A percentile compares a stretch with the other conserved stretches of the same genome.
phyloP scores from a whole-genome alignment of 1,140 invertebrate genomes.

The Luehdorfia chinensis region DNA sequence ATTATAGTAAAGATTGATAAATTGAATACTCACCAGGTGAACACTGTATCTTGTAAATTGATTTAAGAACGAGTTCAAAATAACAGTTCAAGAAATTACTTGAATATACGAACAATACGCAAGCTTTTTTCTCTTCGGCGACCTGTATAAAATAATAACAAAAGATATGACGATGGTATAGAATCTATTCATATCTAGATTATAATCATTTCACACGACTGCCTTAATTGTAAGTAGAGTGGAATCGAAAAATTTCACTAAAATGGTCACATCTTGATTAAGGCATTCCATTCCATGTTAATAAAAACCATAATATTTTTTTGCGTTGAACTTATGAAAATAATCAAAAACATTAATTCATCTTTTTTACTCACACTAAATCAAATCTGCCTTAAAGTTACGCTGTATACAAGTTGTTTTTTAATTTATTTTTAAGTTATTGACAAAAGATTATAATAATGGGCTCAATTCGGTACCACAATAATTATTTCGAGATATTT shows the following conservation, averaged over 20 bases:
- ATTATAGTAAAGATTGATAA: slow-evolving; percentile 14
- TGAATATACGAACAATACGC: slow-evolving; percentile 8
- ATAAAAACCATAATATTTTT: too few relatives aligned
- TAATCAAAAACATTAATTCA: too few relatives aligned
- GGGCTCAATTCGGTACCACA: too few relatives aligned
- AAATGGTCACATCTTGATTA: slow-evolving; percentile 5
- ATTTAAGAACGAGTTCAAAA: background rate
- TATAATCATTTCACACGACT: slow-evolving; percentile 35
- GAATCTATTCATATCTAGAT: slow-evolving; percentile 26
- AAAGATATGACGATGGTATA: slow-evolving; percentile 18
- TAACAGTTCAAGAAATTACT: too few relatives aligned
- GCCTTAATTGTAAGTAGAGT: slow-evolving; percentile 22
- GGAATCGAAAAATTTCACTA: slow-evolving; percentile 1
- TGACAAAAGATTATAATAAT: too few relatives aligned
- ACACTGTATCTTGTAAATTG: background rate
- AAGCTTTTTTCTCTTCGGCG: slow-evolving; percentile 1
- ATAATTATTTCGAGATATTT: too few relatives aligned
- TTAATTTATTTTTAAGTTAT: too few relatives aligned
- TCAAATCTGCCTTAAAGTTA: too few relatives aligned
- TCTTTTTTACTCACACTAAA: too few relatives aligned
- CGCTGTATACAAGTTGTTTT: too few relatives aligned
- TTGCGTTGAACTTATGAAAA: too few relatives aligned
- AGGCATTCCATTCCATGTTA: background rate
- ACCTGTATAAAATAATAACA: slow-evolving; percentile 2
- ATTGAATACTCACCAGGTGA: background rate